Conservation (phyloP, 2,888 invertebrate genomes). For the Latrodectus elegans region DNA sequence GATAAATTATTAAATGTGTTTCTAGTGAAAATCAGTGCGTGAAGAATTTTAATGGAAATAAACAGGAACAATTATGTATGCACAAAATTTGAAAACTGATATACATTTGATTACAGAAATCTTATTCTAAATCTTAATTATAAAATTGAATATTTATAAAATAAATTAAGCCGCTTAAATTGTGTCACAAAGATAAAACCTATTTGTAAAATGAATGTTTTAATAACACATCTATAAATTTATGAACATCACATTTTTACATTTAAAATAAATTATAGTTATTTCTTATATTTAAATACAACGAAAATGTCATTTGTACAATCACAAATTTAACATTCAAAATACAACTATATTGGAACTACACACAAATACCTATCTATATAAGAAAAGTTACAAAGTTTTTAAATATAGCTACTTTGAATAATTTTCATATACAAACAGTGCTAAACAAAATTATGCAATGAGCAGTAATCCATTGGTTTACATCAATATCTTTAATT, state of each 20-base stretch:
- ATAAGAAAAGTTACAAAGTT: conserved; percentile 32
- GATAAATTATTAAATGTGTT: conserved; percentile 40
- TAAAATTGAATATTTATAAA: background rate
- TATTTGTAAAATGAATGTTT: background rate
- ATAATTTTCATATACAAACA: conserved; percentile 49
- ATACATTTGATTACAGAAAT: background rate
- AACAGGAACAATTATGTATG: conserved; percentile 16
- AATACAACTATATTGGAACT: conserved; percentile 42
- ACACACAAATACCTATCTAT: conserved; percentile 49
- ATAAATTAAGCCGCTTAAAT: background rate
- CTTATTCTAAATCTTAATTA: background rate
- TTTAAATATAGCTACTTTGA: conserved; percentile 53
- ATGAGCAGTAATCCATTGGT: conserved; percentile 47
- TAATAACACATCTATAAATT: conserved; percentile 41
- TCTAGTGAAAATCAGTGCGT: conserved; percentile 47
- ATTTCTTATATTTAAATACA: conserved; percentile 16
- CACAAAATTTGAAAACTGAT: conserved; percentile 21
- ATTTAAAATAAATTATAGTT: conserved; percentile 49
- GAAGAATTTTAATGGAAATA: conserved; percentile 12
- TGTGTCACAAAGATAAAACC: background rate
- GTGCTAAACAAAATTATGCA: conserved; percentile 48
- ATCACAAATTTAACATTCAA: conserved; percentile 48
- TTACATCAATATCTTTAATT: conserved; percentile 8
- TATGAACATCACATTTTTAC: conserved; percentile 44
- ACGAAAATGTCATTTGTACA: conserved; percentile 37